These are phyloP conservation scores for Leucozona laternaria DNA, from an alignment of 2,888 invertebrate species.

Conservation along the genomic window DNA sequence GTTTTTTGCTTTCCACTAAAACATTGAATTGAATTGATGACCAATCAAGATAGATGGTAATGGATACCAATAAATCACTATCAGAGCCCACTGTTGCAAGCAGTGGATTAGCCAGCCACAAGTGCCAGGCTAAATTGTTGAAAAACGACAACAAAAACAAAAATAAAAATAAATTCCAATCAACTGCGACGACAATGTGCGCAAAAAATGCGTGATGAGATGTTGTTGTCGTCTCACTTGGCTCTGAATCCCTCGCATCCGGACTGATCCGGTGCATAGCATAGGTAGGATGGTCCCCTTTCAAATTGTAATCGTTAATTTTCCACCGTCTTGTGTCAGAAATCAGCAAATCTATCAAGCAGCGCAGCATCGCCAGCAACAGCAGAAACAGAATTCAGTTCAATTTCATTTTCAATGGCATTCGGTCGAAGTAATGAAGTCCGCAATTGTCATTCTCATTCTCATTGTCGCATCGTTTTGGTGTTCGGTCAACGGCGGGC, in stretches of 20 bases:
- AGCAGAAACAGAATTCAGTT: conserved; percentile 52
- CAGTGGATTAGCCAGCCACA: conserved; percentile 37
- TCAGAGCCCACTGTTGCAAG: conserved; percentile 7
- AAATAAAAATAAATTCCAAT: conserved; percentile 64
- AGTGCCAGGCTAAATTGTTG: background rate
- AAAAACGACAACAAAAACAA: conserved; percentile 41
- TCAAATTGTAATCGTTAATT: conserved; percentile 51
- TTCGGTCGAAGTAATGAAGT: conserved; percentile 58
- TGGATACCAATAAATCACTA: conserved; percentile 55
- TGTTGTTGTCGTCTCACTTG: conserved; percentile 3
- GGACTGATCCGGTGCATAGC: background rate
- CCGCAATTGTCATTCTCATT: conserved; percentile 35
- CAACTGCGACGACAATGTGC: conserved; percentile 13
- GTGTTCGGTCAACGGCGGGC: conserved; percentile 74
- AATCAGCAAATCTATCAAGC: conserved; percentile 41
- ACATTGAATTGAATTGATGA: conserved; percentile 49
- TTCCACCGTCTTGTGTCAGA: conserved; percentile 41
- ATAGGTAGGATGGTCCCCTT: conserved; percentile 3
- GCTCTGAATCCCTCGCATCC: conserved; percentile 10
- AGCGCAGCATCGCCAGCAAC: background rate
- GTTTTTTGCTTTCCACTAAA: background rate
- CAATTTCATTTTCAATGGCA: conserved; percentile 68
- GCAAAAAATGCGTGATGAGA: conserved; percentile 21
- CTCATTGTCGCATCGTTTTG: conserved; percentile 37
- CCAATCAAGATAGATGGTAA: conserved; percentile 41